Percentiles rank a stretch among this genome's conserved stretches.
Evolutionary conservation across 2,797 vertebrate genomes (phyloP).

Genomic region (Australoheros facetus): DNA sequence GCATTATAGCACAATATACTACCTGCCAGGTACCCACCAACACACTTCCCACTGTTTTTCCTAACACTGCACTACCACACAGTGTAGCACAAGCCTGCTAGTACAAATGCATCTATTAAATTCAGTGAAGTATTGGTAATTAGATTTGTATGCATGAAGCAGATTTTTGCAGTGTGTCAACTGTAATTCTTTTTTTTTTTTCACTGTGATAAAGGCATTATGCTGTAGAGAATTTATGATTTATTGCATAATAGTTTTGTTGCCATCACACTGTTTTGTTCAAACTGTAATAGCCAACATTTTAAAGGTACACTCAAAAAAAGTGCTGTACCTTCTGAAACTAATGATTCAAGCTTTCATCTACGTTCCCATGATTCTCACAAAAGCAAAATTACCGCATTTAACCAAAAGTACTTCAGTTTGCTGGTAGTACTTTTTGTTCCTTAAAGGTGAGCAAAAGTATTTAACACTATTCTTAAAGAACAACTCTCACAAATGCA

Average conservation of each 20-base stretch:
- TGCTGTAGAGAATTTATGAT: neutral
- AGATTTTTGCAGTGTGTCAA: neutral
- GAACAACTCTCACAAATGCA: slow-evolving; percentile 4
- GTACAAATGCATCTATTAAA: neutral
- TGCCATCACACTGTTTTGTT: neutral
- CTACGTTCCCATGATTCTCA: neutral
- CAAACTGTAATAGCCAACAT: neutral
- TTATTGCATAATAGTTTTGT: neutral
- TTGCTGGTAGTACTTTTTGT: neutral
- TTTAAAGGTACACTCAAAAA: neutral
- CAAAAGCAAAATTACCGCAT: neutral
- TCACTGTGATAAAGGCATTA: neutral
- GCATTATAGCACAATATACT: slow-evolving; percentile 1
- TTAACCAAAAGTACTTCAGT: neutral
- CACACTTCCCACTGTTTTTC: slow-evolving; percentile 4
- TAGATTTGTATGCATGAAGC: neutral
- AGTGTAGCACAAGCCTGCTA: slow-evolving; percentile 10
- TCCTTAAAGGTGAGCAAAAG: neutral
- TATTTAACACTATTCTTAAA: neutral
- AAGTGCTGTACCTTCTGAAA: neutral
- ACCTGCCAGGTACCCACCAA: slow-evolving; percentile 34
- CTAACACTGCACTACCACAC: slow-evolving; percentile 12
- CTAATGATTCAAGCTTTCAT: neutral
- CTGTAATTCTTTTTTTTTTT: neutral
- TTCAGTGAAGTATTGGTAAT: neutral